phyloP scores from a whole-genome alignment of 2,113 vertebrate genomes.

The Bubalus kerabau region DNA sequence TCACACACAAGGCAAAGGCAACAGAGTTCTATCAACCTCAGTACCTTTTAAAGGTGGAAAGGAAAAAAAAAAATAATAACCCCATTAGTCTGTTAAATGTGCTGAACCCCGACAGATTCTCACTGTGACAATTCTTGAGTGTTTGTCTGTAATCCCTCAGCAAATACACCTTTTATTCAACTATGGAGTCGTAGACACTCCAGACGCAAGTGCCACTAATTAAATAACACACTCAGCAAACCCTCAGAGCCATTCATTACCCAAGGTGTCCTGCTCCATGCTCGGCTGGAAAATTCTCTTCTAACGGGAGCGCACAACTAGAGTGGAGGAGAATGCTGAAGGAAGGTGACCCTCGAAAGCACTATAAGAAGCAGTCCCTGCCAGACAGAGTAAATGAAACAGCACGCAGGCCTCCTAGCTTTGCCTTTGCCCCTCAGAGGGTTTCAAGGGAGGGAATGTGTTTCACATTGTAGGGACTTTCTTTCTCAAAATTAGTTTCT shows the following conservation, averaged over 20 bases:
- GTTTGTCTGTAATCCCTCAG: constrained; percentile 41
- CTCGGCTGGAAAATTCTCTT: constrained; percentile 7
- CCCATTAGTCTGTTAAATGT: background rate
- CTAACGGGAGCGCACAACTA: background rate
- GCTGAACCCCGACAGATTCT: constrained; percentile 1
- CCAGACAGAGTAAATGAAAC: constrained; percentile 20
- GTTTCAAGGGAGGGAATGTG: background rate
- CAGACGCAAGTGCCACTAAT: constrained; percentile 62
- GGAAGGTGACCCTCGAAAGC: constrained; percentile 55
- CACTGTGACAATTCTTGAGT: constrained; percentile 11
- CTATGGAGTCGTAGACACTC: constrained; percentile 34
- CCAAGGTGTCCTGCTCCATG: constrained; percentile 11
- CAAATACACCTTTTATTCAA: constrained; percentile 40
- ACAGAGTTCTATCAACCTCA: background rate
- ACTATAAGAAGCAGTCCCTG: background rate
- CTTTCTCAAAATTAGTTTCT: constrained; percentile 59
- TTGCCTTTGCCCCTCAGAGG: background rate
- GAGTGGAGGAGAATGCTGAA: background rate
- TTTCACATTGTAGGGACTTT: background rate
- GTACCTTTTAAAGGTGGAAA: background rate
- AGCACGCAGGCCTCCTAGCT: background rate
- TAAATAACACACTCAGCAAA: constrained; percentile 63
- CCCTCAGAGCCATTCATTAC: constrained; percentile 56
- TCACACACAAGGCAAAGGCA: background rate
- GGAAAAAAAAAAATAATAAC: background rate